phyloP scores from a whole-genome alignment of 2,888 invertebrate genomes.

The Nematopogon swammerdamellus region DNA sequence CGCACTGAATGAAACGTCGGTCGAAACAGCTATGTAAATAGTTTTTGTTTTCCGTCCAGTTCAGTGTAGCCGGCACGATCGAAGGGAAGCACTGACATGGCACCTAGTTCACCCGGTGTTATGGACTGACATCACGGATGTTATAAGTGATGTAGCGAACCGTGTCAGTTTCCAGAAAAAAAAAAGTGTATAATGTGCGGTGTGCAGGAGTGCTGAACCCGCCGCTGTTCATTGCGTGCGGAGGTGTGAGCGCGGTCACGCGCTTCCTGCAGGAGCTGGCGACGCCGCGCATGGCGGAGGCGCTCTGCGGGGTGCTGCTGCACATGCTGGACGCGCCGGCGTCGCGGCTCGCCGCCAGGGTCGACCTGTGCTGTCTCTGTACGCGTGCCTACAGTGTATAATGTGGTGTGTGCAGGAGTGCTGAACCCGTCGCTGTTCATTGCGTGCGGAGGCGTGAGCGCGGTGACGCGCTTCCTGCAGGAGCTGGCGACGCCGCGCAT shows the following conservation, averaged over 20 bases:
- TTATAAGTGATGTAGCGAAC: no score
- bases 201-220: slow-evolving; percentile 76
- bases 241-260: slow-evolving; percentile 79
- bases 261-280: slow-evolving; percentile 82
- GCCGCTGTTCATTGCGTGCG: slow-evolving; percentile 72
- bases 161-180: no score
- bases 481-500: slow-evolving; percentile 86
- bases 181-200: neutral
- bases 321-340: slow-evolving; percentile 82
- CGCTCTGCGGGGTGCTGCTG: slow-evolving; percentile 82
- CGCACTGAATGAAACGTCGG: no score
- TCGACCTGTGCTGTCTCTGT: no score
- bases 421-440: slow-evolving; percentile 79
- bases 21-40: no score
- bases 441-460: slow-evolving; percentile 77
- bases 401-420: slow-evolving; percentile 54
- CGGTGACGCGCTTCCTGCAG: slow-evolving; percentile 76
- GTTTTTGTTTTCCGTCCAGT: no score
- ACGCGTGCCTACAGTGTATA: no score
- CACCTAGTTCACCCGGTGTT: no score
- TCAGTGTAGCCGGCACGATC: no score
- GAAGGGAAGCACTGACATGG: no score
- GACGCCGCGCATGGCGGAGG: slow-evolving; percentile 86
- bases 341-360: slow-evolving; percentile 71
- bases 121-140: no score